Evolutionary conservation across 2,113 vertebrate species (phyloP).

Genomic region (Crypturellus undulatus): DNA sequence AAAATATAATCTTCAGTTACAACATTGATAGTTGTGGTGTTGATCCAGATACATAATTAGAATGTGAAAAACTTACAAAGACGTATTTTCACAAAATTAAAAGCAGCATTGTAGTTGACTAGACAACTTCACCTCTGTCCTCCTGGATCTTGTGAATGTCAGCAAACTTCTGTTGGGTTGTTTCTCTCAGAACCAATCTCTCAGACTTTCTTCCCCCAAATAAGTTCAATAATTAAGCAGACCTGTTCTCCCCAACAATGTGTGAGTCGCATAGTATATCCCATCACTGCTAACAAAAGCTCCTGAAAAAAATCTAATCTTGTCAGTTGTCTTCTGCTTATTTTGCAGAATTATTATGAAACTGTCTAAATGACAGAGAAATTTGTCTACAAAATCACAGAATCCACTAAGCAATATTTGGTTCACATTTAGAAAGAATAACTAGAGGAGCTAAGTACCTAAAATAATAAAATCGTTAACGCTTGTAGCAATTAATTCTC

Average conservation of each 20-base stretch:
- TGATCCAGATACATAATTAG: not conserved
- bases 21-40: not conserved
- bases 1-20: not conserved
- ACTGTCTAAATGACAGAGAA: not conserved
- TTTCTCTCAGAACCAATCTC: not conserved
- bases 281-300: not conserved
- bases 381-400: not conserved
- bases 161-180: not conserved
- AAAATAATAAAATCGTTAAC: not conserved
- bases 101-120: no score
- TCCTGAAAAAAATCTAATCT: not conserved
- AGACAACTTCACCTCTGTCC: not conserved
- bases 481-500: not conserved
- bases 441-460: not conserved
- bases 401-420: not conserved
- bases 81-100: not conserved
- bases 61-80: not conserved
- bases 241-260: not conserved
- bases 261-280: no score
- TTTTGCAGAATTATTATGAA: not conserved
- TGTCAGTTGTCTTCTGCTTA: not conserved
- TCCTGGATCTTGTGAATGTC: not conserved
- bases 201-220: not conserved
- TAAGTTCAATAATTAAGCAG: not conserved
- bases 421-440: not conserved